Evolutionary conservation across 2,797 vertebrate genomes (phyloP), one percentile per base, ranked within the genome.

Genomic region (Microcaecilia unicolor): DNA sequence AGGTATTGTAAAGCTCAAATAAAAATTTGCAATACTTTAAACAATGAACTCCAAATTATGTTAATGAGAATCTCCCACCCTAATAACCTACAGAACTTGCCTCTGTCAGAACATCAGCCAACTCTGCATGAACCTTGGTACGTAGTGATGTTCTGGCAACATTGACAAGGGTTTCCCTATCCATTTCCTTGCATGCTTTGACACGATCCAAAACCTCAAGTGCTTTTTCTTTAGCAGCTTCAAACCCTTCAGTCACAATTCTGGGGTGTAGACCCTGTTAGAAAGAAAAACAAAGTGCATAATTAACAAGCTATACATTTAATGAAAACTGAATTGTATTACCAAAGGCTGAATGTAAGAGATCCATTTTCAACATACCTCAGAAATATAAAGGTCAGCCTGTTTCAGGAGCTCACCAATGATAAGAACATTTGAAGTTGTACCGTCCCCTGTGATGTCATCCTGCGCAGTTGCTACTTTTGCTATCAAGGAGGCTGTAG

Each of bases 361-460:
- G n/a, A n/a, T n/a, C n/a, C 5, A 18, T 27, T 19, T 43, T 37
- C 7, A 28, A 25, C 31, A 5, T 44, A 97, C 96, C 89, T 99
- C 96, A 2, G 93, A 92, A 52, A 99, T 87, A 13, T 98, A 98
- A 27, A 94, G 84, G 26, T 98, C 96, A 0, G 96, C 96, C 69
- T 99, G 95, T 45, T 98, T 99, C 8, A 99, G 77, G 21, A 98
- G 82, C 48, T 98, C 96, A 10, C 96, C 95, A 1, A 97, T 97
- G 51, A 99, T 97, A 22, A 98, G 84, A 12, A 99, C 94, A 1
- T 97, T 98, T 5, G 94, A 98, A 10, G 96, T 99, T 26, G 94
- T 99, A n/a, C 95, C 96, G 7, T 99, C 96, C 19, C 96, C 95
- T 1, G 94, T 99, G 55, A 98, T 96, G 66, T 98, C 95, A 55